These are phyloP conservation scores for Scatophagus argus DNA, from an alignment of 2,113 vertebrate species.

Conservation along the genomic window DNA sequence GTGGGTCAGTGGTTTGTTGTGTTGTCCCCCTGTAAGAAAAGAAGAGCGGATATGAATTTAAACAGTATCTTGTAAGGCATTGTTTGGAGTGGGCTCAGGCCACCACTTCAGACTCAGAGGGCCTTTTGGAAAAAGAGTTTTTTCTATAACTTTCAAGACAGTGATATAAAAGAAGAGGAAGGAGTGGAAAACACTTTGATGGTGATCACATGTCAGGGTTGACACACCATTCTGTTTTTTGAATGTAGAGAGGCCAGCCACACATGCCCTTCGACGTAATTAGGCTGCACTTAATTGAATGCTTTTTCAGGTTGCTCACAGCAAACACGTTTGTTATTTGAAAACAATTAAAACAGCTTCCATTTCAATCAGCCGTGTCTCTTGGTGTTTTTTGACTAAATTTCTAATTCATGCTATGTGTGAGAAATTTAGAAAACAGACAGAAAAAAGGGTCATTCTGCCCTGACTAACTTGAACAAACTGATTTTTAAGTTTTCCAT, in stretches of 20 bases:
- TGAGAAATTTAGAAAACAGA: conserved; percentile 65
- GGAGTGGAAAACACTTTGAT: conserved; percentile 77
- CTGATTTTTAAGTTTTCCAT: conserved; percentile 71
- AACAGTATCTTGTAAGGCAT: conserved; percentile 87
- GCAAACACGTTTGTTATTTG: conserved; percentile 65
- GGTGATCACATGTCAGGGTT: conserved; percentile 78
- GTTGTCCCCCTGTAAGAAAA: conserved; percentile 81
- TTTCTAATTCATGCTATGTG: conserved; percentile 53
- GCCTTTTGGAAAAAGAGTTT: conserved; percentile 71
- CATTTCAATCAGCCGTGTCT: conserved; percentile 48
- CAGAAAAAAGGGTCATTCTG: conserved; percentile 18
- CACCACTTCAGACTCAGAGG: conserved; percentile 82
- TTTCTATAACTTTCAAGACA: conserved; percentile 78
- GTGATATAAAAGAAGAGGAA: conserved; percentile 79
- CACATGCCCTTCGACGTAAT: conserved; percentile 71
- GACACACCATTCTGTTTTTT: conserved; percentile 69
- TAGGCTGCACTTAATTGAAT: conserved; percentile 70
- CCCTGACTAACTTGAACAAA: conserved; percentile 61
- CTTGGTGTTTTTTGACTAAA: conserved; percentile 7
- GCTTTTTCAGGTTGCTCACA: conserved; percentile 43
- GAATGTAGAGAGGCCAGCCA: conserved; percentile 56
- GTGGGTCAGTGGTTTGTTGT: conserved; percentile 86
- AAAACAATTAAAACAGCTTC: conserved; percentile 67
- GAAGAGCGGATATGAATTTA: conserved; percentile 87
- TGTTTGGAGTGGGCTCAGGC: conserved; percentile 83